Evolutionary conservation across 2,797 vertebrate species (phyloP).

Genomic region (Peromyscus nudipes): DNA sequence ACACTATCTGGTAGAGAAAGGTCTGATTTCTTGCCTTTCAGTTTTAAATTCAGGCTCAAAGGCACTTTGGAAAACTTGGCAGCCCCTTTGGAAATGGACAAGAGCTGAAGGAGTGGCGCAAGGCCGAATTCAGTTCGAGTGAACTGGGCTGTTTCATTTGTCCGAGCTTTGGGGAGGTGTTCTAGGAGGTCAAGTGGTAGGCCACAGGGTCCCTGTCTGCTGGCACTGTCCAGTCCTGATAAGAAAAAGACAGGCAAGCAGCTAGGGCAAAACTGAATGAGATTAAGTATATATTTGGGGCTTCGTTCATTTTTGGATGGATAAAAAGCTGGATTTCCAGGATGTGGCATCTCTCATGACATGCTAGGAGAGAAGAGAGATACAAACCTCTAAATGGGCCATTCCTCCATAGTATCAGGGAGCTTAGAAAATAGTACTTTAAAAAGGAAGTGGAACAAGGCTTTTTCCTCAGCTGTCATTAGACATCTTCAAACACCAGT

Average conservation of each 20-base stretch:
- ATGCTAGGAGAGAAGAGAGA: background rate
- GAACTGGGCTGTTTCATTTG: background rate
- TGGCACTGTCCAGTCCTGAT: accelerated
- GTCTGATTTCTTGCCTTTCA: background rate
- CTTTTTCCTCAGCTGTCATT: background rate
- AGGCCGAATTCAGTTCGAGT: background rate
- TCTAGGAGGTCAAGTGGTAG: background rate
- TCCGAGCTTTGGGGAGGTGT: background rate
- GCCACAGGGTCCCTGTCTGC: background rate
- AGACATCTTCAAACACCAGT: background rate
- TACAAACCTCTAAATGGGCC: background rate
- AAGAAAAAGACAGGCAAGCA: background rate
- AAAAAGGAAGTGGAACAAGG: background rate
- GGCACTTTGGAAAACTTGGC: background rate
- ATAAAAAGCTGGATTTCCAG: background rate
- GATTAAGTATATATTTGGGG: background rate
- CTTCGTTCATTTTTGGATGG: conserved; percentile 8
- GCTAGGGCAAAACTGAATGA: background rate
- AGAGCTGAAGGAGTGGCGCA: background rate
- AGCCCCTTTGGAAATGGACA: background rate
- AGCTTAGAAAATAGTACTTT: background rate
- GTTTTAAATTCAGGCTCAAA: background rate
- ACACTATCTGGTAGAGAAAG: background rate
- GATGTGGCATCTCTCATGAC: background rate
- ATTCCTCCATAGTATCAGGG: background rate